Evolutionary conservation across 2,888 invertebrate species (phyloP).

Genomic region (Dendrolimus houi): DNA sequence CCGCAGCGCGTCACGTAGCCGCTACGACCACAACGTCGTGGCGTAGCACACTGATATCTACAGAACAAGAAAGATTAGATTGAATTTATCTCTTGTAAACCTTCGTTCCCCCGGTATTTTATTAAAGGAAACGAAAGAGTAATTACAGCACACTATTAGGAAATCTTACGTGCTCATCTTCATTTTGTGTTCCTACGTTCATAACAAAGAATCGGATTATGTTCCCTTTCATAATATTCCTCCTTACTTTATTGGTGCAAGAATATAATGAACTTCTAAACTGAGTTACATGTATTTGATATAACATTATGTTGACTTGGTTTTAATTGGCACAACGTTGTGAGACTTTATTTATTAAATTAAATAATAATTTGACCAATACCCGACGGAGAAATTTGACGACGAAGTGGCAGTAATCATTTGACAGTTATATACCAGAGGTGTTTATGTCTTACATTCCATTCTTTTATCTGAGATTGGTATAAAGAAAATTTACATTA

Average conservation of each 20-base stretch:
- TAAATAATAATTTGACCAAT: too few species aligned
- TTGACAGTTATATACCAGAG: too few species aligned
- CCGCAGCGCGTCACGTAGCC: constrained; percentile 28
- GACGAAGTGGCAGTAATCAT: too few species aligned
- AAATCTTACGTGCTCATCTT: constrained; percentile 5
- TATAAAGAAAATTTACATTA: too few species aligned
- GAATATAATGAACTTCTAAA: not conserved
- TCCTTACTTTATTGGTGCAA: constrained; percentile 6
- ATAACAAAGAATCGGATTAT: not conserved
- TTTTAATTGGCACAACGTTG: too few species aligned
- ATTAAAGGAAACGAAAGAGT: not conserved
- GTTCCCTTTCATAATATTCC: not conserved
- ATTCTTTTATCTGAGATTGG: too few species aligned
- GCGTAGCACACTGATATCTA: constrained; percentile 30
- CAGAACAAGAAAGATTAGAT: constrained; percentile 21
- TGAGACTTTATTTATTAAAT: too few species aligned
- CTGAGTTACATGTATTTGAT: constrained; percentile 3
- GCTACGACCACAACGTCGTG: constrained; percentile 22
- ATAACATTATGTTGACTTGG: too few species aligned
- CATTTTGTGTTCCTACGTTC: not conserved
- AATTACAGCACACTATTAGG: constrained; percentile 4
- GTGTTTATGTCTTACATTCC: too few species aligned
- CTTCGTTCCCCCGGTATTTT: constrained; percentile 1
- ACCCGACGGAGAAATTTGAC: too few species aligned
- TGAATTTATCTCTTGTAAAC: constrained; percentile 13